phyloP scores from a whole-genome alignment of 2,113 vertebrate species.

The Ictidomys tridecemlineatus region DNA sequence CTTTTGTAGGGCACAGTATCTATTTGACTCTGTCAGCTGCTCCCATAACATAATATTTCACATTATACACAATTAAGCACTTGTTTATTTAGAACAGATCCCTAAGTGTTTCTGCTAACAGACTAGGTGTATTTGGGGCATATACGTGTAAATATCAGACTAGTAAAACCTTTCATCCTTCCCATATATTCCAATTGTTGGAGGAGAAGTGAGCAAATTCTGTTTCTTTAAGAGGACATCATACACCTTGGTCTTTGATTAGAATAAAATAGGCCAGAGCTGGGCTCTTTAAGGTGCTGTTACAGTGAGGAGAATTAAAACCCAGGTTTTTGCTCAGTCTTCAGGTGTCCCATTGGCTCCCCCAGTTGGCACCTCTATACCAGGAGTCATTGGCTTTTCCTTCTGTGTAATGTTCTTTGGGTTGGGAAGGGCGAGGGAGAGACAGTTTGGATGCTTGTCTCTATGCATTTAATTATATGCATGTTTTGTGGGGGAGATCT shows the following conservation, averaged over 20 bases:
- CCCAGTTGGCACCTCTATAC: not conserved
- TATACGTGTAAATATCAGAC: not conserved
- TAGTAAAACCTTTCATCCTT: not conserved
- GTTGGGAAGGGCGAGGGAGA: rapidly evolving
- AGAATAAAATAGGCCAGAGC: not conserved
- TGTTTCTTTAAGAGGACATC: not conserved
- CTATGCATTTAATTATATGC: rapidly evolving
- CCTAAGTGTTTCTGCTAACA: not conserved
- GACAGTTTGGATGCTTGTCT: not conserved
- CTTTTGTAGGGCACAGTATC: not conserved
- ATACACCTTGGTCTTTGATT: not conserved
- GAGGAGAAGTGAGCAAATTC: not conserved
- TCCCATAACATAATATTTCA: not conserved
- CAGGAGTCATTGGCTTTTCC: not conserved
- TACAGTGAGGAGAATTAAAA: not conserved
- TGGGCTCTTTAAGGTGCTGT: not conserved
- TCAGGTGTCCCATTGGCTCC: too few relatives aligned
- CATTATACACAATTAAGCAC: not conserved
- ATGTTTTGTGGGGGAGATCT: not conserved
- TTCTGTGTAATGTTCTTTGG: not conserved
- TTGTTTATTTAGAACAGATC: not conserved
- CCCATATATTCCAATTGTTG: not conserved
- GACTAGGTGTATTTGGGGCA: not conserved
- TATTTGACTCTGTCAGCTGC: not conserved
- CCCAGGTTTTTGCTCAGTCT: not conserved